Evolutionary conservation across 2,113 vertebrate genomes (phyloP), one percentile per base, ranked within the genome.

Genomic region (Aramus guarauna): DNA sequence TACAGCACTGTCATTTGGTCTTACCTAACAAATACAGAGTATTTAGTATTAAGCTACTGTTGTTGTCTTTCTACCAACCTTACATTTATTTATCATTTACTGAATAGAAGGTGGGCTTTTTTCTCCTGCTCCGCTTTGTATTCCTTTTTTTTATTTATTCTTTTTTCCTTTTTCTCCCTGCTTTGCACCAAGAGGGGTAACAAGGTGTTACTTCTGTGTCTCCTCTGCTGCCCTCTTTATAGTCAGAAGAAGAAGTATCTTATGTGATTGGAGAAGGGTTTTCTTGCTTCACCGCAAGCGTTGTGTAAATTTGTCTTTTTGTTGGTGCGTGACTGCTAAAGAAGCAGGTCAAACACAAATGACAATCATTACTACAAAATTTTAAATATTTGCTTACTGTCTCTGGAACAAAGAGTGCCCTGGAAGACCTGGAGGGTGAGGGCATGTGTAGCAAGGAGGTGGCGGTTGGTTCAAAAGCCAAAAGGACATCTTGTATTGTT

Each of bases 321-420:
- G 29, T 26, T 90, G 59, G 21, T 39, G 5, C 37, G 12, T 29
- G 56, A 41, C 53, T 75, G 32, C 50, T 78, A 29, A 95, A 86
- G 52, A 23, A 41, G 29, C 15, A 52, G 21, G 21, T 83, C 11
- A 80, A 76, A 56, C 6, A 6, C 2, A 1, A 58, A 43, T n/a
- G 24, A 39, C 24, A 52, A 11, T 56, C 75, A 21, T 32, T 91
- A 58, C 34, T 68, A 23, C 36, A 21, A 19, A 6, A 62, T 58
- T 74, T 48, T 74, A 50, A 27, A 64, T 27, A 24, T 72, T 64
- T 66, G 39, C 55, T 29, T 76, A 45, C 1, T 1, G 50, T 62
- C 43, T 55, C 12, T 0, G 1, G 55, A 64, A 22, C 39, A 37
- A 55, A 59, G 58, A n/a, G 11, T 0, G 2, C 58, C 50, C 68